These are phyloP conservation scores for Noctua fimbriata DNA, from an alignment of 2,888 invertebrate genomes.

Conservation along the genomic window DNA sequence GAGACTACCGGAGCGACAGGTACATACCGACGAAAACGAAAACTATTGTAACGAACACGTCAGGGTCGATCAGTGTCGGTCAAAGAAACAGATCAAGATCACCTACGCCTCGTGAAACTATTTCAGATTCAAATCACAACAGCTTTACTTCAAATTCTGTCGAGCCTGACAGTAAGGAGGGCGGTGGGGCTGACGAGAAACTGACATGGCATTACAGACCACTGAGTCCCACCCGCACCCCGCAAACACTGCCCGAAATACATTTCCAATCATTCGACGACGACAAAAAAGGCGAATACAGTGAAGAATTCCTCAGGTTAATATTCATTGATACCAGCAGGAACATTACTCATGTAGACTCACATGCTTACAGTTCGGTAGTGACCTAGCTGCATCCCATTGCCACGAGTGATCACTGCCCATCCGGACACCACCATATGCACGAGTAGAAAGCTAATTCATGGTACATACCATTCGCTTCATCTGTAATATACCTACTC, in stretches of 20 bases:
- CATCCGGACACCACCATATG: slow-evolving; percentile 72
- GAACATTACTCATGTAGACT: slow-evolving; percentile 74
- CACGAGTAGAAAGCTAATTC: slow-evolving; percentile 76
- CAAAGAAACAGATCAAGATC: slow-evolving; percentile 86
- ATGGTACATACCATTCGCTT: slow-evolving; percentile 73
- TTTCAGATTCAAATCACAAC: slow-evolving; percentile 79
- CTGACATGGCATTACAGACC: slow-evolving; percentile 87
- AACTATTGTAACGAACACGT: slow-evolving; percentile 84
- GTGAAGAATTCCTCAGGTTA: slow-evolving; percentile 90
- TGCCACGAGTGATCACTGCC: slow-evolving; percentile 63
- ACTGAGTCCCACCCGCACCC: slow-evolving; percentile 81
- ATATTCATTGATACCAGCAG: slow-evolving; percentile 78
- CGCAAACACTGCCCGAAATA: slow-evolving; percentile 82
- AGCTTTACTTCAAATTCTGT: slow-evolving; percentile 77
- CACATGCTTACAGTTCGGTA: slow-evolving; percentile 79
- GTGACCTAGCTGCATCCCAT: slow-evolving; percentile 77
- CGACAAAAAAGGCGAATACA: slow-evolving; percentile 82
- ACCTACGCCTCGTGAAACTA: slow-evolving; percentile 84
- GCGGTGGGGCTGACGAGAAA: slow-evolving; percentile 79
- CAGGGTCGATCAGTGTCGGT: slow-evolving; percentile 85
- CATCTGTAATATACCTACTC: slow-evolving; percentile 85
- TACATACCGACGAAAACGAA: slow-evolving; percentile 86
- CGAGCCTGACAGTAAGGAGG: slow-evolving; percentile 69
- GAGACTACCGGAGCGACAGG: slow-evolving; percentile 85
- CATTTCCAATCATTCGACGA: slow-evolving; percentile 90